Percentiles rank a stretch among this genome's conserved stretches.
phyloP scores from a whole-genome alignment of 2,888 invertebrate species.

The Eilema depressum region DNA sequence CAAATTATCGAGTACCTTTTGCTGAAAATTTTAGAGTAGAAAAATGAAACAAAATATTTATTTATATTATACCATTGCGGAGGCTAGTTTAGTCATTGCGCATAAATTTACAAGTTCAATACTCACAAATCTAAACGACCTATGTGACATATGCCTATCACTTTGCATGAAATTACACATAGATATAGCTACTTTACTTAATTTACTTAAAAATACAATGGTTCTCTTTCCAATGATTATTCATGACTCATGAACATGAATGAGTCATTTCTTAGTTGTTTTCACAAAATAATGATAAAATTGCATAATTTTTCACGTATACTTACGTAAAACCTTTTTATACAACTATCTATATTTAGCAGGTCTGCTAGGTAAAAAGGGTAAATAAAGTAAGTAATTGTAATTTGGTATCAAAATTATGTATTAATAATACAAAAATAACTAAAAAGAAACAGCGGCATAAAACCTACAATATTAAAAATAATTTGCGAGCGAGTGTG shows the following conservation, averaged over 20 bases:
- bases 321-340: not conserved
- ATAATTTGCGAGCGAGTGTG: no score
- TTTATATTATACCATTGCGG: no score
- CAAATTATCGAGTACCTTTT: no score
- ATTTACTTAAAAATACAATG: constrained; percentile 9
- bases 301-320: not conserved
- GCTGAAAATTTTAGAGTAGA: no score
- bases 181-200: not conserved
- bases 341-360: not conserved
- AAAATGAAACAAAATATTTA: not conserved
- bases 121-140: constrained; percentile 8
- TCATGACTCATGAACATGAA: constrained; percentile 4
- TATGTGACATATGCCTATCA: not conserved
- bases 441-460: no score
- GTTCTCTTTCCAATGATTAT: not conserved
- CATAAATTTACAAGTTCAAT: constrained; percentile 9
- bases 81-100: not conserved
- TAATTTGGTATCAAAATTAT: no score
- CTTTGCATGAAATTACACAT: constrained; percentile 1
- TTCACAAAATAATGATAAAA: not conserved
- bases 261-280: not conserved
- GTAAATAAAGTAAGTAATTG: not conserved
- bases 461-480: no score
- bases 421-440: no score
- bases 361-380: not conserved